Base-by-base conservation (phyloP, 2,797 vertebrate genomes). In the Rhinichthys osculus region DNA sequence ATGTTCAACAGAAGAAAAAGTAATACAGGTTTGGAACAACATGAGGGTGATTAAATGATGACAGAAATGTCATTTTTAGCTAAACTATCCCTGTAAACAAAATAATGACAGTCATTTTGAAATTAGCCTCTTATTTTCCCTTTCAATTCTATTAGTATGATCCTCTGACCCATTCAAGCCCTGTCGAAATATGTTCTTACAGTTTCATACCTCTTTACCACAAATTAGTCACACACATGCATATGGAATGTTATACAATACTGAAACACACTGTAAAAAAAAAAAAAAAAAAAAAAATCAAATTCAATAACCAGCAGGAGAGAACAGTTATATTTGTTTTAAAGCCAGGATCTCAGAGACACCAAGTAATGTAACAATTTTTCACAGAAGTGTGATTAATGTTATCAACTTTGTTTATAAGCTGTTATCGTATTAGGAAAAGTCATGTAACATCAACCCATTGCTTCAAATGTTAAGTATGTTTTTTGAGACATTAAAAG, bases 391-490 rank as follows among this genome's bases (percentile, higher is more conserved):
- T 14, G 33, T 16, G 50, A 77, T 77, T 57, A 42, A 62, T 19
- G 76, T 40, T 78, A 78, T 78, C 76, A 62, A 44, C 77, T 78
- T 78, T 7, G 77, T n/a, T 70, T 42, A 42, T 19, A 64, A 64
- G 35, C 54, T 0, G 8, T 17, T 78, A 38, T 62, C 1, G 2
- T 27, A 30, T 42, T 78, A 27, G 76, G 23, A 11, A 78, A 78
- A 42, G 76, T 78, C 76, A 42, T 30, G 35, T 2, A 38, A 4
- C 74, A n/a, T 40, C 74, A 59, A n/a, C 54, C 38, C 3, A 8
- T 42, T 19, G 23, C 38, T 78, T 78, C 35, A 78, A 78, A 78
- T 42, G 54, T 78, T 19, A 62, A 42, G 23, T 42, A 78, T 78
- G 77, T 38, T 62, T 42, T 62, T 7, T 44, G 38, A 19, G 77